Evolutionary conservation across 1,140 invertebrate genomes (phyloP).

Genomic region (Aphelenchoides fujianensis): DNA sequence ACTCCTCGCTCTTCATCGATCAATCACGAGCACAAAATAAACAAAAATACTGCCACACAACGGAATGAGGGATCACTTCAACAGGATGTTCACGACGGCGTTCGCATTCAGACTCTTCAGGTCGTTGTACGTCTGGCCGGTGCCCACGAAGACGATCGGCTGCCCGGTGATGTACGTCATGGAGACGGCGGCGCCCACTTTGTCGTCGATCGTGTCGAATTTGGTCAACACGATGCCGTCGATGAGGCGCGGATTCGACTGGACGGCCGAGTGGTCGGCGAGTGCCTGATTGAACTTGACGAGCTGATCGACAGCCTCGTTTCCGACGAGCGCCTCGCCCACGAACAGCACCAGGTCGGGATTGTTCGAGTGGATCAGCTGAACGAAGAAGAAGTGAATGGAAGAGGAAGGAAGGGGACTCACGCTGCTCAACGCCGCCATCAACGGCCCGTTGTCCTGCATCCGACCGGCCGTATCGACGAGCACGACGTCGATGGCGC

Average conservation of each 20-base stretch:
- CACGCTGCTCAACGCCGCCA: slow-evolving; percentile 88
- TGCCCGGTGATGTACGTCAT: slow-evolving; percentile 99
- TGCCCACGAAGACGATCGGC: slow-evolving; percentile 98
- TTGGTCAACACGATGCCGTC: slow-evolving; percentile 97
- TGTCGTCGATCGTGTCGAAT: slow-evolving; percentile 98
- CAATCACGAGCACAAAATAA: too few relatives aligned
- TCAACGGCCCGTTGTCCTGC: slow-evolving; percentile 98
- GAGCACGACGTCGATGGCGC: slow-evolving; percentile 81
- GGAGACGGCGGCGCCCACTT: slow-evolving; percentile 95
- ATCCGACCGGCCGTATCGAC: slow-evolving; percentile 97
- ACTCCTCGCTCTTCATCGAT: too few relatives aligned
- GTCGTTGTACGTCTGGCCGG: slow-evolving; percentile 97
- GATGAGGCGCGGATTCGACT: slow-evolving; percentile 78
- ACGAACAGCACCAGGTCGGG: slow-evolving; percentile 97
- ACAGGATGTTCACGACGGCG: slow-evolving; percentile 89
- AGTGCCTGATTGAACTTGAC: slow-evolving; percentile 97
- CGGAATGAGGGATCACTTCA: too few relatives aligned
- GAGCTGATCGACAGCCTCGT: slow-evolving; percentile 98
- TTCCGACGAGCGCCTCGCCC: slow-evolving; percentile 97
- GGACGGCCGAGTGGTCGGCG: slow-evolving; percentile 66
- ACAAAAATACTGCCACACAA: too few relatives aligned
- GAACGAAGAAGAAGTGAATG: slow-evolving; percentile 36
- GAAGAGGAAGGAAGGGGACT: neutral
- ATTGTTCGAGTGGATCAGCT: slow-evolving; percentile 80
- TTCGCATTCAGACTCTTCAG: slow-evolving; percentile 92